These are phyloP conservation scores for Drosophila mimetica DNA, from an alignment of 2,888 invertebrate species.

Conservation along the genomic window DNA sequence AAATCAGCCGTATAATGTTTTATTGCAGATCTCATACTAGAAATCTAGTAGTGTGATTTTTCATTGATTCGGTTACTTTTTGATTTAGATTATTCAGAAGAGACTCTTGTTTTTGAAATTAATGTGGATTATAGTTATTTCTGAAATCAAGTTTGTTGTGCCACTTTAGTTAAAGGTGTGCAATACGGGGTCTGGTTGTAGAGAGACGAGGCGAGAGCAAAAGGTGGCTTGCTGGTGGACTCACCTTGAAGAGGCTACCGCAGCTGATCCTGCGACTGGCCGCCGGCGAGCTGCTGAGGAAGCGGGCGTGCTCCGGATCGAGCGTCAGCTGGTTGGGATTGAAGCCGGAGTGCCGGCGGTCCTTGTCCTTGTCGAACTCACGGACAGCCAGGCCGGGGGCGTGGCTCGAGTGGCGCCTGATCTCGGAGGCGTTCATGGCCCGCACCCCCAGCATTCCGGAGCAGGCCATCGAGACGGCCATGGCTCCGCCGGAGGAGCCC, in stretches of 20 bases:
- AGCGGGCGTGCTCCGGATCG: constrained; percentile 88
- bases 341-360: constrained; percentile 84
- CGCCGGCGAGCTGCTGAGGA: constrained; percentile 91
- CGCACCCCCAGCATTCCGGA: constrained; percentile 79
- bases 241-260: constrained; percentile 93
- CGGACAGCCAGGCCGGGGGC: constrained; percentile 85
- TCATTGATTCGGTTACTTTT: too few relatives aligned
- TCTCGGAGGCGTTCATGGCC: constrained; percentile 77
- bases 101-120: not conserved
- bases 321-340: constrained; percentile 87
- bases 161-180: constrained; percentile 21
- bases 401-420: constrained; percentile 85
- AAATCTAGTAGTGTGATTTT: too few relatives aligned
- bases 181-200: constrained; percentile 20
- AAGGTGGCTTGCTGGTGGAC: constrained; percentile 50
- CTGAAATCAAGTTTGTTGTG: constrained; percentile 9
- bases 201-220: constrained; percentile 8
- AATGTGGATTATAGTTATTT: too few relatives aligned
- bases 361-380: constrained; percentile 85
- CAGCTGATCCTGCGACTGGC: constrained; percentile 95
- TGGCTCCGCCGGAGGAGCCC: constrained; percentile 81
- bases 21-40: too few relatives aligned
- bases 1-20: not conserved
- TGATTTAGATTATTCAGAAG: too few relatives aligned
- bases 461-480: constrained; percentile 33